phyloP scores from a whole-genome alignment of 2,113 vertebrate genomes.

The Potamarius usumacintae region DNA sequence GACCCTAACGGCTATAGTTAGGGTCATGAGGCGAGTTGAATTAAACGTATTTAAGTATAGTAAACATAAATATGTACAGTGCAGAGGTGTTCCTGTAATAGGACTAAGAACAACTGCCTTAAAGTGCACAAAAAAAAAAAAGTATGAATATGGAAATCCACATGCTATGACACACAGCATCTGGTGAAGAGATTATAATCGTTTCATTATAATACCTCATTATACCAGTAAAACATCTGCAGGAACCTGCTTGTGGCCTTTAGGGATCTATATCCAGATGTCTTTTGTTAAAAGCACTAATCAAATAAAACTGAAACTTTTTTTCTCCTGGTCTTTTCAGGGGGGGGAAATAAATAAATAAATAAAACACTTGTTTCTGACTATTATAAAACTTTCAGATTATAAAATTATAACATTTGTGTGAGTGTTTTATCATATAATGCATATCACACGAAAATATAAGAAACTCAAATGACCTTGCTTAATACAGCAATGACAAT shows the following conservation, averaged over 20 bases:
- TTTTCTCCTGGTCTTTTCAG: background rate
- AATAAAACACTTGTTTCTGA: background rate
- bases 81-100: background rate
- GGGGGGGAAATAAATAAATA: accelerated
- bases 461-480: background rate
- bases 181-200: background rate
- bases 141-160: background rate
- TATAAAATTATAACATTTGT: background rate
- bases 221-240: background rate
- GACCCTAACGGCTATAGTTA: background rate
- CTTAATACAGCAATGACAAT: background rate
- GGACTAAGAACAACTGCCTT: background rate
- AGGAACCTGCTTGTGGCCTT: slow-evolving; percentile 1
- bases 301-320: background rate
- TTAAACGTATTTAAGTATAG: background rate
- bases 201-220: background rate
- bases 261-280: background rate
- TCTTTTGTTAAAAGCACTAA: background rate
- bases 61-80: background rate
- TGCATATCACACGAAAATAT: background rate
- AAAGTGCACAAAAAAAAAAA: background rate
- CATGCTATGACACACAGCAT: background rate
- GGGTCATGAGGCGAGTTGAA: background rate
- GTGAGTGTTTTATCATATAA: background rate
- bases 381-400: background rate